phyloP scores from a whole-genome alignment of 2,113 vertebrate species.

The Brachirus orientalis region DNA sequence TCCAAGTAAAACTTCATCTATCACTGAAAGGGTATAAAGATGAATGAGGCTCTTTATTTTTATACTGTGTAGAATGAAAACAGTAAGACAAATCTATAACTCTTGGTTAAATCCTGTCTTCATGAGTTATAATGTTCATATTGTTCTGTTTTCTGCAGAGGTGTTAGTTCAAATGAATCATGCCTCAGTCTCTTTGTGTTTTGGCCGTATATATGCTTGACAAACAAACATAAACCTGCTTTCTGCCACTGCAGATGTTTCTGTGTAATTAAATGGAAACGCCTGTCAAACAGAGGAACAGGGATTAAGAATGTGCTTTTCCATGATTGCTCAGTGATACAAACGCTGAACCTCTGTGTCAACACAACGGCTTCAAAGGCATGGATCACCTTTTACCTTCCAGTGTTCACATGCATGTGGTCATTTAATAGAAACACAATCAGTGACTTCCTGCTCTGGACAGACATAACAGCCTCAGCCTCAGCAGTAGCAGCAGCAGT shows the following conservation, averaged over 20 bases:
- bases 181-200: no score
- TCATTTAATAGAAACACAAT: conserved; percentile 65
- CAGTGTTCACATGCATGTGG: conserved; percentile 16
- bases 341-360: conserved; percentile 54
- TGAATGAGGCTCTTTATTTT: no score
- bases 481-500: neutral
- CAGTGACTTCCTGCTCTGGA: conserved; percentile 69
- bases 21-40: no score
- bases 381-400: conserved; percentile 35
- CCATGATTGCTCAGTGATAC: conserved; percentile 53
- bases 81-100: no score
- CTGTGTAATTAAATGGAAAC: conserved; percentile 40
- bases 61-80: no score
- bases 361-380: conserved; percentile 68
- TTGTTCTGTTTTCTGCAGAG: no score
- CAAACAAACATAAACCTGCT: no score
- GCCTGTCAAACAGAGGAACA: conserved; percentile 16
- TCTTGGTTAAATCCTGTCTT: no score
- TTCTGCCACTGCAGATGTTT: neutral
- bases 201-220: no score
- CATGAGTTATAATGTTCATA: no score
- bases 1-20: no score
- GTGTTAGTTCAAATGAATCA: no score
- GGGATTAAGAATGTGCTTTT: conserved; percentile 52
- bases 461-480: conserved; percentile 21